These are phyloP conservation scores for Troides aeacus DNA, from an alignment of 2,888 invertebrate species.

Conservation along the genomic window DNA sequence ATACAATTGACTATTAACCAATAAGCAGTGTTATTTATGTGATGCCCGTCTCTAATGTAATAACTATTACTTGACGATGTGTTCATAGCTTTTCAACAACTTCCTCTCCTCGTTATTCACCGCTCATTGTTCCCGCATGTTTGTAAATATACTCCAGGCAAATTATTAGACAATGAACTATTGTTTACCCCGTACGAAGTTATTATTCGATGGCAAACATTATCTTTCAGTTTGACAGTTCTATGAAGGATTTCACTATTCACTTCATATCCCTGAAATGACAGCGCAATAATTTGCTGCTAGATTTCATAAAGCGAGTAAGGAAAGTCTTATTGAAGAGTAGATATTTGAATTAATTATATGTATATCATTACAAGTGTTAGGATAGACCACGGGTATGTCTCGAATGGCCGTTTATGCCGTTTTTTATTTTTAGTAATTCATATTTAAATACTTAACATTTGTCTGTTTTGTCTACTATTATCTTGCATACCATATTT, in stretches of 20 bases:
- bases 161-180: conserved; percentile 65
- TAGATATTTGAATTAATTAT: background rate
- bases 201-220: conserved; percentile 36
- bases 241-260: conserved; percentile 20
- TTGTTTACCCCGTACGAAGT: conserved; percentile 49
- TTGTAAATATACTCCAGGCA: conserved; percentile 60
- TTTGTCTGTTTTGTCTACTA: background rate
- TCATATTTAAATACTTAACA: background rate
- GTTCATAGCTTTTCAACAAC: conserved; percentile 45
- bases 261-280: background rate
- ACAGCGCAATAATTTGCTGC: background rate
- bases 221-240: conserved; percentile 28
- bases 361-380: background rate
- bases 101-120: conserved; percentile 50
- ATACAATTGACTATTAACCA: conserved; percentile 7
- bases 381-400: background rate
- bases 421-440: background rate
- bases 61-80: conserved; percentile 25
- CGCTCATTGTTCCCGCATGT: conserved; percentile 55
- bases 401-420: no score
- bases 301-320: background rate
- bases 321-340: background rate
- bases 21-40: conserved; percentile 14
- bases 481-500: no score
- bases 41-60: conserved; percentile 16